These are phyloP conservation scores for Heliconius hewitsoni DNA, from an alignment of 1,140 invertebrate species.

Conservation along the genomic window DNA sequence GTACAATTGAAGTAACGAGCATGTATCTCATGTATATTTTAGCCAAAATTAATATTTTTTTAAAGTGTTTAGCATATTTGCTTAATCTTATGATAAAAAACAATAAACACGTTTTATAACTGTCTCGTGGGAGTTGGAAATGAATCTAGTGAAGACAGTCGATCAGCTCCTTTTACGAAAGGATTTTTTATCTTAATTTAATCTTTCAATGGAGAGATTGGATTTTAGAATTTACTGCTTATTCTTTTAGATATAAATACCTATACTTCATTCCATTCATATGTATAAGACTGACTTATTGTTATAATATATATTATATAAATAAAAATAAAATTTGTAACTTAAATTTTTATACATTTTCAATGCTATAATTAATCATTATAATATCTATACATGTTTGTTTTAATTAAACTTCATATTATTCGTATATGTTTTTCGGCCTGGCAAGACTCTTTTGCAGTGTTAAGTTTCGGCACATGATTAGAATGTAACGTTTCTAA, in stretches of 20 bases:
- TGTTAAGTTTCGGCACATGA: no score
- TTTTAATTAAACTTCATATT: no score
- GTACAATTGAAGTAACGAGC: no score
- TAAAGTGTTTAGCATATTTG: not conserved
- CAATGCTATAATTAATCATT: no score
- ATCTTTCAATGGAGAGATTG: conserved; percentile 1
- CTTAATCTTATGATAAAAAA: not conserved
- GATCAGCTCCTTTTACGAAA: not conserved
- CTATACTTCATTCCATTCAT: not conserved
- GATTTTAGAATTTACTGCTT: conserved; percentile 4
- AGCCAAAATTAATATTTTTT: not conserved
- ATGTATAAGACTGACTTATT: no score
- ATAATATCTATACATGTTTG: no score
- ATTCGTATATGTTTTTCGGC: no score
- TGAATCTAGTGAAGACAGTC: conserved; percentile 5
- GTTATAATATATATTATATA: no score
- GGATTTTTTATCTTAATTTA: conserved; percentile 15
- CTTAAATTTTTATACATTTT: no score
- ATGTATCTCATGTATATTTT: not conserved
- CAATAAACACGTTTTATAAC: not conserved
- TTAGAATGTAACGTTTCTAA: no score
- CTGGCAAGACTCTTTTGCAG: no score
- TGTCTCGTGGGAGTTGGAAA: not conserved
- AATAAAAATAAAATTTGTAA: no score
- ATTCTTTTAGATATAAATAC: not conserved